Evolutionary conservation across 2,113 vertebrate species (phyloP).

Genomic region (Calyptomena viridis): DNA sequence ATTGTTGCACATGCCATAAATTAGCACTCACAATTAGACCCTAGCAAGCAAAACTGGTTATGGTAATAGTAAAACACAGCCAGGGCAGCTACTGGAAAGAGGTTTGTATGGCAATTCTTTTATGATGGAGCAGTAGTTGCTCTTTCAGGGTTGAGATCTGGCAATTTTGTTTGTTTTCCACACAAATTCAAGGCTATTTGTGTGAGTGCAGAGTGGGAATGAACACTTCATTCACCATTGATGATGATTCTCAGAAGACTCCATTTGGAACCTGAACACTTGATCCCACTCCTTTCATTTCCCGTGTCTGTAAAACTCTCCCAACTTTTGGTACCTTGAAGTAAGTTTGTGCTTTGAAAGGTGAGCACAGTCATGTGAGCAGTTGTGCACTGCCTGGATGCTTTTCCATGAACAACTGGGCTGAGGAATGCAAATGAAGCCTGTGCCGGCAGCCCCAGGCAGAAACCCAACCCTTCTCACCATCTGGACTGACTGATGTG

Average conservation of each 20-base stretch:
- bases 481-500: slow-evolving; percentile 62
- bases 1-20: neutral
- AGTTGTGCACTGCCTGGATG: neutral
- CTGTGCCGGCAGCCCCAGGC: neutral
- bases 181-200: neutral
- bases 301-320: neutral
- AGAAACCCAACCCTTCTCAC: slow-evolving; percentile 64
- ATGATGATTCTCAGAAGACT: neutral
- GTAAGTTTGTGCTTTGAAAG: neutral
- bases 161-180: neutral
- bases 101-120: neutral
- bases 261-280: neutral
- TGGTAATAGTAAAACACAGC: neutral
- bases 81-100: neutral
- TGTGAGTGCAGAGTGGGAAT: rapidly evolving
- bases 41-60: neutral
- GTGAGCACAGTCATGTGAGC: neutral
- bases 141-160: neutral
- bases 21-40: neutral
- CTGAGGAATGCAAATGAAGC: slow-evolving; percentile 62
- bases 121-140: neutral
- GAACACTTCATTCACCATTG: neutral
- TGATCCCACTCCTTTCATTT: neutral
- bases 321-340: neutral
- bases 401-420: slow-evolving; percentile 50